A percentile compares a stretch with the other conserved stretches of the same genome.
These are phyloP conservation scores for Elegia similella DNA, from an alignment of 2,888 invertebrate genomes.

Conservation along the genomic window DNA sequence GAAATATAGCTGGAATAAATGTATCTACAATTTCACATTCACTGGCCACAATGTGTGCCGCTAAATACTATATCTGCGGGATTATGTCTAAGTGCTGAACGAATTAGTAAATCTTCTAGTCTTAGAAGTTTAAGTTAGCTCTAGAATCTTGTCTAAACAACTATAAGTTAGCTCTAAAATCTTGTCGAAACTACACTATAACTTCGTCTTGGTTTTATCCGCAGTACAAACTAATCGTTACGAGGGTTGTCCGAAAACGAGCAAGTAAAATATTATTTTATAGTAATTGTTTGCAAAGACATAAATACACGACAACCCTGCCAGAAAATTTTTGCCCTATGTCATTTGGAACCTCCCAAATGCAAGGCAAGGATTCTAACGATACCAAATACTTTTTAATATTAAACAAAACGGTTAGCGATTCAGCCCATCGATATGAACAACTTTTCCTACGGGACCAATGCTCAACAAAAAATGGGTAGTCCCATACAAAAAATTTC, in stretches of 20 bases:
- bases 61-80: background rate
- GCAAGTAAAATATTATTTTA: background rate
- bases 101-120: background rate
- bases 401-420: too few species aligned
- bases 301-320: too few species aligned
- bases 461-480: too few species aligned
- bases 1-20: slow-evolving; percentile 10
- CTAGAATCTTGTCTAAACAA: too few species aligned
- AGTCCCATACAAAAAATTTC: too few species aligned
- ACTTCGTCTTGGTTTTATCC: background rate
- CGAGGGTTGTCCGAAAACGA: background rate
- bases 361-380: too few species aligned
- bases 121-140: background rate
- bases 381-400: too few species aligned
- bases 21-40: slow-evolving; percentile 9
- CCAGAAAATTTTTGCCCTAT: too few species aligned
- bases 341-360: too few species aligned
- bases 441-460: too few species aligned
- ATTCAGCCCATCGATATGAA: too few species aligned
- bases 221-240: background rate
- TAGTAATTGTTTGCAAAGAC: too few species aligned
- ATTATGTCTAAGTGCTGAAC: background rate
- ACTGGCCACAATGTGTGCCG: background rate
- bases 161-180: background rate
- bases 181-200: background rate